phyloP scores from a whole-genome alignment of 2,888 invertebrate species.

The Branchellion lobata region DNA sequence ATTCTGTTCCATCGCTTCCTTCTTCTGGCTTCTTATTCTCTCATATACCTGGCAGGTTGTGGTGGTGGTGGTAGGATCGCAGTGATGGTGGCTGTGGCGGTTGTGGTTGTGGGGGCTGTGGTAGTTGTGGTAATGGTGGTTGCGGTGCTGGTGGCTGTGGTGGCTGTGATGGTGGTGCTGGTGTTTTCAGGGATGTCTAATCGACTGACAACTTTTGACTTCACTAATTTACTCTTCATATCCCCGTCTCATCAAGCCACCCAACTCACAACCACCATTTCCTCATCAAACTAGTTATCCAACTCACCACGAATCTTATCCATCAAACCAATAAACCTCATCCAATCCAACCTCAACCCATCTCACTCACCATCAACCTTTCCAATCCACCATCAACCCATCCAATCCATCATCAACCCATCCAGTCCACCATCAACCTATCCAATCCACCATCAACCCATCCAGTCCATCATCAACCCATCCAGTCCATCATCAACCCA shows the following conservation, averaged over 20 bases:
- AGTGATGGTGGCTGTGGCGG: neutral
- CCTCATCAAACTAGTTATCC: no score
- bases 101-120: neutral
- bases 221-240: no score
- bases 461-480: neutral
- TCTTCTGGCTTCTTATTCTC: constrained; percentile 8
- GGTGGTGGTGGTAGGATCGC: neutral
- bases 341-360: no score
- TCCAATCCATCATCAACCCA: neutral
- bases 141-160: neutral
- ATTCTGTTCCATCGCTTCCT: constrained; percentile 5
- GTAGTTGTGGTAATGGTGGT: neutral
- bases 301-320: no score
- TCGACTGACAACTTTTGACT: no score
- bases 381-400: neutral
- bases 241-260: no score
- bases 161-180: neutral
- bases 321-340: no score
- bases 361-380: no score
- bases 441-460: neutral
- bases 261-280: no score
- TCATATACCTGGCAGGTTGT: constrained; percentile 11
- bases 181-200: neutral
- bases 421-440: neutral
- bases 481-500: neutral